Evolutionary conservation across 2,113 vertebrate species (phyloP).

Genomic region (Corythaeola cristata): DNA sequence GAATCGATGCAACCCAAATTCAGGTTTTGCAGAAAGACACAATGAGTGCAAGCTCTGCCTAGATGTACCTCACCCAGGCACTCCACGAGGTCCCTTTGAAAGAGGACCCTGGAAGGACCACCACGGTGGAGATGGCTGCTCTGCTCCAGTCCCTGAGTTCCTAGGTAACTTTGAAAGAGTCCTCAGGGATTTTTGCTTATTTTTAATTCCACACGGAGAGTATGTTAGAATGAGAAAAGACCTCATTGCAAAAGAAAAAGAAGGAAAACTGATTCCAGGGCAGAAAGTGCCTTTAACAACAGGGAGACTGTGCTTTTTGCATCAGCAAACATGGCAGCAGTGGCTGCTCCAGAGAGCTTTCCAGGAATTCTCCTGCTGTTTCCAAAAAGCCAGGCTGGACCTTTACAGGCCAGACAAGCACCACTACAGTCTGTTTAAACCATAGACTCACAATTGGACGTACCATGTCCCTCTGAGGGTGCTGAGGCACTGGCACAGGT

Average conservation of each 20-base stretch:
- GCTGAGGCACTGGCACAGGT: too few species aligned
- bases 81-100: neutral
- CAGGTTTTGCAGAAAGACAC: neutral
- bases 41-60: neutral
- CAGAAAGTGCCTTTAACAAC: neutral
- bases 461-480: neutral
- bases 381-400: neutral
- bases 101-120: neutral
- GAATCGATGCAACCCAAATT: neutral
- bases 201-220: neutral
- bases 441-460: neutral
- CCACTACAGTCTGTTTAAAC: neutral
- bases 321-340: neutral
- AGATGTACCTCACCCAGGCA: neutral
- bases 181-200: neutral
- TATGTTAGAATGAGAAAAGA: neutral
- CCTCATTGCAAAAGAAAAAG: neutral
- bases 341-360: neutral
- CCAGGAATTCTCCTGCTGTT: neutral
- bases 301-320: neutral
- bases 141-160: neutral
- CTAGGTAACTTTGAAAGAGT: neutral
- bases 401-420: neutral
- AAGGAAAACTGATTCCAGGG: neutral
- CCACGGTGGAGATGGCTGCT: neutral